phyloP scores from a whole-genome alignment of 2,113 vertebrate species.

The Lota lota region DNA sequence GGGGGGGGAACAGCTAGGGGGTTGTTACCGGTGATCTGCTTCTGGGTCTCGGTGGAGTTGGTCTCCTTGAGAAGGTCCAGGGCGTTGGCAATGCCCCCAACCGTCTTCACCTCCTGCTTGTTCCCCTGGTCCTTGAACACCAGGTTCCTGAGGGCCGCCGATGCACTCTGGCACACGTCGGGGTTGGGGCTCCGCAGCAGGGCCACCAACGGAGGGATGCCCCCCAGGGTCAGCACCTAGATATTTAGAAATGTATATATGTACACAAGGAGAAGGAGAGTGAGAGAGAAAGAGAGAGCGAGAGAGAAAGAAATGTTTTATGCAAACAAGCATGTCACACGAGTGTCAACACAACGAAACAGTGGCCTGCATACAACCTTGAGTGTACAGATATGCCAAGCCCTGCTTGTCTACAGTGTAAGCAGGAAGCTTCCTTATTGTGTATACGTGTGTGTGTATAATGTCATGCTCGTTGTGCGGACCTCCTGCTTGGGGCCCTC shows the following conservation, averaged over 20 bases:
- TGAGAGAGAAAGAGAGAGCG: neutral
- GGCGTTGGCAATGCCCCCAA: constrained; percentile 77
- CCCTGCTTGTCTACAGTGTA: neutral
- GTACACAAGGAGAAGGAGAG: too few species aligned
- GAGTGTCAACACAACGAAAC: neutral
- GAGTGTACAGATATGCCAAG: neutral
- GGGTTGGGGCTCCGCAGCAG: constrained; percentile 79
- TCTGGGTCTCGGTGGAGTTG: constrained; percentile 80
- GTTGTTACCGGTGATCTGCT: constrained; percentile 84
- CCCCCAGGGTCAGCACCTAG: constrained; percentile 79
- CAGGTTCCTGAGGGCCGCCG: constrained; percentile 87
- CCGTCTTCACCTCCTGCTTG: constrained; percentile 81
- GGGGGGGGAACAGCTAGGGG: too few species aligned
- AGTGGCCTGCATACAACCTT: neutral
- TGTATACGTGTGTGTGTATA: neutral
- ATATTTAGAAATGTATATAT: neutral
- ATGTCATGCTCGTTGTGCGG: neutral
- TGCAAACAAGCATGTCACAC: neutral
- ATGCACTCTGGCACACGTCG: constrained; percentile 75
- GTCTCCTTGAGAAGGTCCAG: constrained; percentile 80
- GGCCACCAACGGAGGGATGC: constrained; percentile 78
- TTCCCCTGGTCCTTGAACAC: constrained; percentile 81
- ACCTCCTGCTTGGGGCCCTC: constrained; percentile 85
- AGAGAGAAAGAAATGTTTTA: neutral
- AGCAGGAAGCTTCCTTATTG: neutral